These are phyloP conservation scores for Eciton burchellii DNA, from an alignment of 1,140 invertebrate species.

Conservation along the genomic window DNA sequence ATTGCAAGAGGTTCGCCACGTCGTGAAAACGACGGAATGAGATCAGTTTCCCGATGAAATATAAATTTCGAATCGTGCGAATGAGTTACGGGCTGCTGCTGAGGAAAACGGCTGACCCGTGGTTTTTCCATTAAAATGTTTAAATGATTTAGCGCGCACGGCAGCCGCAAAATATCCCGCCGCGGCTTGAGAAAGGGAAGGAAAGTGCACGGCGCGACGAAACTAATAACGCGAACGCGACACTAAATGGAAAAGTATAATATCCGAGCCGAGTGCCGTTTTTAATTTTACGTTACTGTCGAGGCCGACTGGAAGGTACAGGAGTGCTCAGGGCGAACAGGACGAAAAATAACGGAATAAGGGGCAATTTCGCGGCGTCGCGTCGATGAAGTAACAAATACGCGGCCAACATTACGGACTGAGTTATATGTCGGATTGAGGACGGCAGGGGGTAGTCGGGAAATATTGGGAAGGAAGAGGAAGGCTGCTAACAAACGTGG, in stretches of 20 bases:
- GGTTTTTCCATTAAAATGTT: constrained; percentile 61
- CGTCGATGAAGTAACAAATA: constrained; percentile 50
- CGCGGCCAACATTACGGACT: constrained; percentile 8
- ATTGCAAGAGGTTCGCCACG: constrained; percentile 15
- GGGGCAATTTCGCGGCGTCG: not conserved
- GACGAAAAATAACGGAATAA: constrained; percentile 50
- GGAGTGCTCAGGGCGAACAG: not conserved
- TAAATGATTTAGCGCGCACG: constrained; percentile 52
- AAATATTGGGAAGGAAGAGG: constrained; percentile 54
- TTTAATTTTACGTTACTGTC: constrained; percentile 61
- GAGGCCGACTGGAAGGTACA: constrained; percentile 42
- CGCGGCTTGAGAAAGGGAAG: not conserved
- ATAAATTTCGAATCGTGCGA: constrained; percentile 45
- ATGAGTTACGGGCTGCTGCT: constrained; percentile 49
- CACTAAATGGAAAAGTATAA: constrained; percentile 64
- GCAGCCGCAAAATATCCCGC: constrained; percentile 47
- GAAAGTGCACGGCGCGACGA: not conserved
- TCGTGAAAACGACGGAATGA: constrained; percentile 15
- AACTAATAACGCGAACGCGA: constrained; percentile 49
- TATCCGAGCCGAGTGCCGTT: constrained; percentile 27
- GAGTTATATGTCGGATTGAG: constrained; percentile 36
- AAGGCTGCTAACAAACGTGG: constrained; percentile 51
- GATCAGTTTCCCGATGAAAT: constrained; percentile 50
- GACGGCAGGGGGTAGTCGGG: constrained; percentile 23
- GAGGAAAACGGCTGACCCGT: constrained; percentile 43